These are phyloP conservation scores for Engystomops pustulosus DNA, from an alignment of 2,113 vertebrate genomes.

Conservation along the genomic window DNA sequence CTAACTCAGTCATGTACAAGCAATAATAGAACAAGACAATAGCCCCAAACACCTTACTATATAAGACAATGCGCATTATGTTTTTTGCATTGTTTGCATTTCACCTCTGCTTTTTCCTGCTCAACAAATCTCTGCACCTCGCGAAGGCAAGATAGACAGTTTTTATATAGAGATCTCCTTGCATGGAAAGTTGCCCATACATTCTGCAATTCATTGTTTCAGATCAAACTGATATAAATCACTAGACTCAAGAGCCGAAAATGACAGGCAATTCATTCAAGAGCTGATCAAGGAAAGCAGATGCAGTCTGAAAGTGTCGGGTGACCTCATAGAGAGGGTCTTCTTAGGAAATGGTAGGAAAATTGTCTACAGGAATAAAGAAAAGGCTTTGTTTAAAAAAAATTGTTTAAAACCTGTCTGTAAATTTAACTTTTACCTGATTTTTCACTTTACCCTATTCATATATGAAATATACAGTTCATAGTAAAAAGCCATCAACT, in stretches of 20 bases:
- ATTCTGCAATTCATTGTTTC: conserved; percentile 9
- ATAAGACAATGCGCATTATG: not conserved
- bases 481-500: no score
- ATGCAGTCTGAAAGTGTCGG: not conserved
- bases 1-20: no score
- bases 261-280: conserved; percentile 14
- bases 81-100: not conserved
- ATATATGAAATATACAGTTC: no score
- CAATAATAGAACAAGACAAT: not conserved
- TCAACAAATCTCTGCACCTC: not conserved
- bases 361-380: not conserved
- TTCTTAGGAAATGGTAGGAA: not conserved
- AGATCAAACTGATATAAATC: conserved; percentile 12
- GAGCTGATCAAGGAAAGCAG: conserved; percentile 9
- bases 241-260: not conserved
- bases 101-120: not conserved
- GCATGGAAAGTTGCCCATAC: not conserved
- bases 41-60: not conserved
- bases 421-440: no score
- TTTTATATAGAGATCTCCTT: conserved; percentile 10
- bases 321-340: not conserved
- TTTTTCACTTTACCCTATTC: no score
- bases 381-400: no score
- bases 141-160: not conserved
- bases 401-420: no score